phyloP scores from a whole-genome alignment of 2,113 vertebrate genomes.

The Ivindomyrus marchei region DNA sequence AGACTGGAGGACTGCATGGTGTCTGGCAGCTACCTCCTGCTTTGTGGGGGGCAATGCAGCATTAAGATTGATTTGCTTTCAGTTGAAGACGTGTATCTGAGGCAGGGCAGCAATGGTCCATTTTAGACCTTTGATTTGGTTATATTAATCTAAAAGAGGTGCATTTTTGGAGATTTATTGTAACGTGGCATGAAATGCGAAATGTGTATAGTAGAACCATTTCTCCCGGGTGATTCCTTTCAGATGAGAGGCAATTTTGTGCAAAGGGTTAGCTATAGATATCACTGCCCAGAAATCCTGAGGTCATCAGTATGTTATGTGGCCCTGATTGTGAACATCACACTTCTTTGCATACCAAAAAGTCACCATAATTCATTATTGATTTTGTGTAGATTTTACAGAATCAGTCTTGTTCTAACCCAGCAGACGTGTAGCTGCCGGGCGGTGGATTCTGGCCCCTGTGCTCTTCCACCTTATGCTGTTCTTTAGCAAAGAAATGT shows the following conservation, averaged over 20 bases:
- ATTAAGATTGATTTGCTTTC: not conserved
- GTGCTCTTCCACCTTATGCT: not conserved
- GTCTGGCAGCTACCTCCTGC: not conserved
- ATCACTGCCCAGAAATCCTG: not conserved
- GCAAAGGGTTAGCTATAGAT: not conserved
- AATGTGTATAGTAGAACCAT: not conserved
- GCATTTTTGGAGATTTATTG: not conserved
- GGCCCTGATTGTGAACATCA: not conserved
- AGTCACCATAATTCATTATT: not conserved
- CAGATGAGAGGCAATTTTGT: not conserved
- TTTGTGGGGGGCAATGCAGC: not conserved
- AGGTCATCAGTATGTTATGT: not conserved
- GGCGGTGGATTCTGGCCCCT: not conserved
- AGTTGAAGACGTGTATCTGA: not conserved
- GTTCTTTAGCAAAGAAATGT: not conserved
- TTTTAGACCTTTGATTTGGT: not conserved
- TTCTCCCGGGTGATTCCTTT: not conserved
- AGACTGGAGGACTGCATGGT: not conserved
- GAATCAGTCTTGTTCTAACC: not conserved
- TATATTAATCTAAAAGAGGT: not conserved
- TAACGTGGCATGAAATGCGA: not conserved
- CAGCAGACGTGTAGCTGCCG: not conserved
- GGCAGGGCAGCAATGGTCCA: not conserved
- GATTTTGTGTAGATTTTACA: slow-evolving; percentile 1
- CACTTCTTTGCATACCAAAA: not conserved